These are phyloP conservation scores for Drosophila pandora DNA, from an alignment of 1,140 invertebrate genomes.

Conservation along the genomic window DNA sequence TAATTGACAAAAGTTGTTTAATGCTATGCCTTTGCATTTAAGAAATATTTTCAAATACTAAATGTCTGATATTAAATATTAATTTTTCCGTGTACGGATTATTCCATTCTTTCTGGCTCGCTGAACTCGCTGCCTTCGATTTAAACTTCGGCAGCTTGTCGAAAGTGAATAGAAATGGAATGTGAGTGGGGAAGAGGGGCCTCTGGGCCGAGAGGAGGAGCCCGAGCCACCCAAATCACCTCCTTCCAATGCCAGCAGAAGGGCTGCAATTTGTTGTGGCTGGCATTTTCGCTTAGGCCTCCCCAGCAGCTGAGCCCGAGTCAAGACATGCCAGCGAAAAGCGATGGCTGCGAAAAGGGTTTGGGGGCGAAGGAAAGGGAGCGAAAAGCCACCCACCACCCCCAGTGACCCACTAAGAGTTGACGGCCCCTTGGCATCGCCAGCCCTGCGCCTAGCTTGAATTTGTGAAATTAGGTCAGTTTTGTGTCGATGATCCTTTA, in stretches of 20 bases:
- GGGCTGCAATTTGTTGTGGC: conserved; percentile 69
- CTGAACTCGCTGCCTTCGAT: conserved; percentile 41
- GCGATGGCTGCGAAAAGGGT: neutral
- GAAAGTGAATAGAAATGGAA: conserved; percentile 51
- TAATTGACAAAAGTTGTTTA: no score
- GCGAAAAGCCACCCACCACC: conserved; percentile 35
- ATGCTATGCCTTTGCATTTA: neutral
- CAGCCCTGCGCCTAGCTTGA: conserved; percentile 74
- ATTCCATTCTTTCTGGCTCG: conserved; percentile 1
- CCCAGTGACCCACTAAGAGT: conserved; percentile 70
- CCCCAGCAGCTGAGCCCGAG: conserved; percentile 41
- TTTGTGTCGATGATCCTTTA: conserved; percentile 84
- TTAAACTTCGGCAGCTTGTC: conserved; percentile 49
- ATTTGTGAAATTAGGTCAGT: conserved; percentile 84
- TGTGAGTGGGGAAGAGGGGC: conserved; percentile 12
- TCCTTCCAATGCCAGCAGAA: conserved; percentile 52
- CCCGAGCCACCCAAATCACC: neutral
- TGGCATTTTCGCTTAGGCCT: conserved; percentile 49
- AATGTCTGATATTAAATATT: neutral
- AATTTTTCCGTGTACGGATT: conserved; percentile 1
- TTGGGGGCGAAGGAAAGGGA: neutral
- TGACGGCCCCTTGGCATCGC: conserved; percentile 50
- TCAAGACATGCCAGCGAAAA: conserved; percentile 38
- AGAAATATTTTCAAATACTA: neutral
- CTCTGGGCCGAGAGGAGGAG: neutral